Conservation (phyloP, 2,888 invertebrate species). For the Cactoblastis cactorum region DNA sequence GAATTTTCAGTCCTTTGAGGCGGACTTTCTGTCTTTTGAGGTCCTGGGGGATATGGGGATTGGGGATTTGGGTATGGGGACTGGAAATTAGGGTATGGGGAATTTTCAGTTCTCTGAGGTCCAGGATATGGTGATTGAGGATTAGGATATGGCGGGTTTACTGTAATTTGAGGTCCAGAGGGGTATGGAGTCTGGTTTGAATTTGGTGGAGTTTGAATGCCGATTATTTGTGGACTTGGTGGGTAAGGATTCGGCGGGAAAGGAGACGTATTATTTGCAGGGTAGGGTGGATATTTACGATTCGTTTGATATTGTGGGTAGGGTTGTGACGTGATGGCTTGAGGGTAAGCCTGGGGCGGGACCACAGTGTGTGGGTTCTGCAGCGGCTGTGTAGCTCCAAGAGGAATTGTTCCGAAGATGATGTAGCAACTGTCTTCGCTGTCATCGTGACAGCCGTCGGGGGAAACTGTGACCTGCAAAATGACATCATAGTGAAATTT, state of each 20-base stretch:
- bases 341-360: constrained; percentile 25
- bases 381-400: constrained; percentile 42
- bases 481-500: not conserved
- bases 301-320: constrained; percentile 22
- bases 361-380: constrained; percentile 27
- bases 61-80: not conserved
- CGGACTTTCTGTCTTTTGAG: no score
- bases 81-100: no score
- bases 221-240: not conserved
- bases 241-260: constrained; percentile 20
- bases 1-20: constrained; percentile 7
- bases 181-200: no score
- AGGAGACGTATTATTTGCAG: no score
- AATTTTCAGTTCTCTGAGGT: no score
- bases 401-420: constrained; percentile 53
- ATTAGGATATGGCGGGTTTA: constrained; percentile 21
- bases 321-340: constrained; percentile 32
- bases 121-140: constrained; percentile 9
- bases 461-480: constrained; percentile 44
- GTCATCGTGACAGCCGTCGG: constrained; percentile 49
- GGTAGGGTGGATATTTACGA: constrained; percentile 26
- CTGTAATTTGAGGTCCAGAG: no score
- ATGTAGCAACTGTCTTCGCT: constrained; percentile 35
- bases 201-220: constrained; percentile 16
- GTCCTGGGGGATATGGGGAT: no score